phyloP scores from a whole-genome alignment of 1,140 invertebrate genomes.

The Oncopeltus fasciatus region DNA sequence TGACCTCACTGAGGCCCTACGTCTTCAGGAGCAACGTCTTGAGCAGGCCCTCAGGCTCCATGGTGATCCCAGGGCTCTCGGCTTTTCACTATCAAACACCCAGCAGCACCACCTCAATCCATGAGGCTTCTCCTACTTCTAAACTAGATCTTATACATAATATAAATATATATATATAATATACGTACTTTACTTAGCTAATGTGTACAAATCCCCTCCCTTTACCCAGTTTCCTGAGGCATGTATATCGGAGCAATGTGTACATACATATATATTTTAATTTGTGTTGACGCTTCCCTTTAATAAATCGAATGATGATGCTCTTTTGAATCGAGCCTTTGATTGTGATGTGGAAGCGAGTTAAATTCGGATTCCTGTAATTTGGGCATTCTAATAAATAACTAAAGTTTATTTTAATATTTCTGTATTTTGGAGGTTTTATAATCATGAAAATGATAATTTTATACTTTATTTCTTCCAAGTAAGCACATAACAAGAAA shows the following conservation, averaged over 20 bases:
- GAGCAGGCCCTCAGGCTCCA: slow-evolving; percentile 68
- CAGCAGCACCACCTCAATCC: slow-evolving; percentile 26
- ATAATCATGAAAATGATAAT: no score
- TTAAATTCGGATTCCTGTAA: slow-evolving; percentile 21
- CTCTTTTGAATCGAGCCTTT: neutral
- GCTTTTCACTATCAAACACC: slow-evolving; percentile 39
- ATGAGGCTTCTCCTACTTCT: slow-evolving; percentile 26
- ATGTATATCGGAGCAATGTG: slow-evolving; percentile 5
- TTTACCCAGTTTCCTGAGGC: neutral
- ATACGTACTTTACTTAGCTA: slow-evolving; percentile 5
- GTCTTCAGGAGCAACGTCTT: slow-evolving; percentile 62
- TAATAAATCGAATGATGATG: slow-evolving; percentile 4
- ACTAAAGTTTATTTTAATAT: no score
- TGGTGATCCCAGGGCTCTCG: slow-evolving; percentile 45
- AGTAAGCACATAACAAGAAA: no score
- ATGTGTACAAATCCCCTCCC: slow-evolving; percentile 5
- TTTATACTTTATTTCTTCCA: no score
- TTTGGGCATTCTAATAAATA: slow-evolving; percentile 21
- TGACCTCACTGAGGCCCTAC: slow-evolving; percentile 50
- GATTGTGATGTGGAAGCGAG: neutral
- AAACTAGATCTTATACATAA: slow-evolving; percentile 13
- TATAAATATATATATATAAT: no score
- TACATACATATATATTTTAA: neutral
- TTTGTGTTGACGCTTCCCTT: slow-evolving; percentile 9
- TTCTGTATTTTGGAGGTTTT: no score